Evolutionary conservation across 2,888 invertebrate species (phyloP), one percentile per base, ranked within the genome.

Genomic region (Macrophya annulata): DNA sequence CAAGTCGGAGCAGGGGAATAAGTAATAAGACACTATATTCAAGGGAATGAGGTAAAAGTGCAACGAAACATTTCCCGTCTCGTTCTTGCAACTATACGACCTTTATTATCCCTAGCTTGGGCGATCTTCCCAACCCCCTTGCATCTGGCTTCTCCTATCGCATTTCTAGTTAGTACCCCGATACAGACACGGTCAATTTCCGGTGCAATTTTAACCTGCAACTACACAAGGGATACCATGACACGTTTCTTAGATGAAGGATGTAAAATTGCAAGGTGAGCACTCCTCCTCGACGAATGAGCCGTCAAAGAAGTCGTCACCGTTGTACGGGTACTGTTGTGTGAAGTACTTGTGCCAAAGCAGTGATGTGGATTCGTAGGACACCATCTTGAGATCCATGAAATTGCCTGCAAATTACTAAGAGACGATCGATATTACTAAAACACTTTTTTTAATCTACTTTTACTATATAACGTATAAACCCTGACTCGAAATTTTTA

Each of bases 251-350:
- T 89, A 15, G 92, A 89, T 25, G 91, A 86, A 12, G 92, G 89
- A 85, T 91, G 90, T 4, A 91, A 86, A 87, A 91, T 88, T 17
- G 91, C 89, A 45, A 91, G 88, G 86, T 92, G 91, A 2, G 90
- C 91, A 74, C 92, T 92, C 51, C 92, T 89, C 31, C 92, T 89
- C 31, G 93, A 93, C 31, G 93, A 93, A 72, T 92, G 91, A 4
- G 92, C 92, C 55, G 93, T 93, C 85, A 93, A 86, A 1, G 93
- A 93, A 1, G 93, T 93, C 31, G 93, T 93, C 87, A 92, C 90
- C 9, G 93, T 93, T 5, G 92, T 92, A 43, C 93, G 90, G 84
- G 92, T 92, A 87, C 91, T 92, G 87, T 88, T 90, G 85, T 88
- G 89, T 59, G 89, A 86, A 82, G 88, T 88, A 86, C 90, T 89